Percentiles rank a stretch among this genome's conserved stretches.
These are phyloP conservation scores for Apamea epomidion DNA, from an alignment of 2,888 invertebrate species.

Conservation along the genomic window DNA sequence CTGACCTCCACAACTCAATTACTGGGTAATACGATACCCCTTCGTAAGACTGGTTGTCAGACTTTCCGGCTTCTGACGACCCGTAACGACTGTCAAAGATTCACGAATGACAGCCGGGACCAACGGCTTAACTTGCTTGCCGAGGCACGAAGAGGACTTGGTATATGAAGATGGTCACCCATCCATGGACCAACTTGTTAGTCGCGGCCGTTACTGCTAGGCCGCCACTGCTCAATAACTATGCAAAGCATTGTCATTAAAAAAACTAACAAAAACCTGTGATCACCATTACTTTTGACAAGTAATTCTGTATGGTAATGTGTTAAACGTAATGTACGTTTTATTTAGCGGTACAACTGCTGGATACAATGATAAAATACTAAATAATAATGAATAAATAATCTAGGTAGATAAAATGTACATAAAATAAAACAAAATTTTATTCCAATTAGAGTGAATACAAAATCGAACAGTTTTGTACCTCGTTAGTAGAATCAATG, in stretches of 20 bases:
- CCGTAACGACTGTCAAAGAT: too few species aligned
- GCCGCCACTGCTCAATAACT: too few species aligned
- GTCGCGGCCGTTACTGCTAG: too few species aligned
- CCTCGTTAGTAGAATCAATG: slow-evolving; percentile 50
- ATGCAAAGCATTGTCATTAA: neutral
- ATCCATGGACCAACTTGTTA: too few species aligned
- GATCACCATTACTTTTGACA: neutral
- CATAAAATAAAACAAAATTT: slow-evolving; percentile 33
- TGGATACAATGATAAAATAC: slow-evolving; percentile 2
- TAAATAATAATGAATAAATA: neutral
- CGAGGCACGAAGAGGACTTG: too few species aligned
- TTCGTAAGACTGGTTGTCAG: too few species aligned
- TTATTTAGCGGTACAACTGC: neutral
- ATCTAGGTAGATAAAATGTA: slow-evolving; percentile 13
- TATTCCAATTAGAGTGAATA: slow-evolving; percentile 47
- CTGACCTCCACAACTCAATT: too few species aligned
- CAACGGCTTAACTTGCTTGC: too few species aligned
- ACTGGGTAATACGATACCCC: too few species aligned
- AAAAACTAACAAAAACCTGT: neutral
- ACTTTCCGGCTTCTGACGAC: too few species aligned
- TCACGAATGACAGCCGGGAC: too few species aligned
- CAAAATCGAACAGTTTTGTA: slow-evolving; percentile 46
- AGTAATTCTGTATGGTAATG: neutral
- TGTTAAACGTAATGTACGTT: neutral
- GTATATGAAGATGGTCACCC: too few species aligned